Percentiles rank a stretch among this genome's conserved stretches.
These are phyloP conservation scores for Bujurquina vittata DNA, from an alignment of 2,113 vertebrate genomes.

Conservation along the genomic window DNA sequence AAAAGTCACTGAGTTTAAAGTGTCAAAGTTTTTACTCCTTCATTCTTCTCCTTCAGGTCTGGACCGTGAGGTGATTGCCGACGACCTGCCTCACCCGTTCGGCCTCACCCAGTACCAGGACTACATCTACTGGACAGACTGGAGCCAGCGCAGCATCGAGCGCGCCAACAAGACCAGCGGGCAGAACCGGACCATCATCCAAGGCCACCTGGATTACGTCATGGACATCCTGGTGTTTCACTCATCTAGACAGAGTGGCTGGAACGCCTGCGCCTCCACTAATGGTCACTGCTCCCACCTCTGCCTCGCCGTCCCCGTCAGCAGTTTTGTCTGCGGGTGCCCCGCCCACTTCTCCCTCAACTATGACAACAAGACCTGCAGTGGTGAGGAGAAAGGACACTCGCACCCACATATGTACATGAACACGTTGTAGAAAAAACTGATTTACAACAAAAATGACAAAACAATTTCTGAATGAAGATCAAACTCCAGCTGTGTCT, in stretches of 20 bases:
- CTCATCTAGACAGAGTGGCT: constrained; percentile 93
- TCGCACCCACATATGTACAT: background rate
- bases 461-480: too few species aligned
- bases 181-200: constrained; percentile 95
- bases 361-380: constrained; percentile 95
- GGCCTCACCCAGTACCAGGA: constrained; percentile 98
- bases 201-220: constrained; percentile 95
- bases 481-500: too few species aligned
- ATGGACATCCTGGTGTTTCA: constrained; percentile 99
- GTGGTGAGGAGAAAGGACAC: constrained; percentile 79
- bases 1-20: background rate
- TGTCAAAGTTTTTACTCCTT: background rate
- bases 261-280: constrained; percentile 95
- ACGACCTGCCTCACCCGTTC: constrained; percentile 95
- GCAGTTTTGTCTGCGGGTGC: constrained; percentile 92
- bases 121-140: constrained; percentile 99
- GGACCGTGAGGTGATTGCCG: constrained; percentile 94
- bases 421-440: background rate
- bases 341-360: constrained; percentile 96
- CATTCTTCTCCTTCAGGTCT: constrained; percentile 76
- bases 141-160: constrained; percentile 97
- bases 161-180: constrained; percentile 97
- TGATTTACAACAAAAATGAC: too few species aligned
- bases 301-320: constrained; percentile 90
- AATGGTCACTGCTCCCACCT: constrained; percentile 97